Evolutionary conservation across 1,140 invertebrate species (phyloP), one percentile per base, ranked within the genome.

Genomic region (Drosophila malerkotliana): DNA sequence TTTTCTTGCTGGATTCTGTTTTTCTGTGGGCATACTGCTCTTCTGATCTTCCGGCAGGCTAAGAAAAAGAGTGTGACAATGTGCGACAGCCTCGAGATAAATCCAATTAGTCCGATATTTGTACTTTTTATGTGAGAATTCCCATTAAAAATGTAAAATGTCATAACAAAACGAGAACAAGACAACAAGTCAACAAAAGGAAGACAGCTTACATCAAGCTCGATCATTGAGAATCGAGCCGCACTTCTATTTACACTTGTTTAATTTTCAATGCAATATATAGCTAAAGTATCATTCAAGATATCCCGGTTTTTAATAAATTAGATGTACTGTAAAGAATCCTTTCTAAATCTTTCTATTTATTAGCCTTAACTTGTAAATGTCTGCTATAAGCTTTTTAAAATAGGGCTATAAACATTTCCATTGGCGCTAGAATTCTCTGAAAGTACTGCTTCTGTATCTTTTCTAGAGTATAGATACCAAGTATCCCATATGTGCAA

Each of bases 81-180:
- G 79, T 80, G 79, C 83, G 83, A 89, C 83, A 88, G 84, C 82
- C 89, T 59, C 81, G 71, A 91, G 89, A 91, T 91, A 91, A 91
- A 91, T 91, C 90, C 90, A 91, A 91, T 91, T 91, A 91, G 90
- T 91, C 89, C 72, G 90, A 91, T 91, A 91, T 91, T 91, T 91
- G 89, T 91, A 91, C 84, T 91, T 90, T 90, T 91, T 91, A 87
- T 91, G 82, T 91, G 85, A 85, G 85, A 87, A 90, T 91, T 91
- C 89, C 74, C 81, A 90, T 90, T 91, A 91, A 91, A 90, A 90
- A 82, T 88, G 79, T 90, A 85, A 90, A 90, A 90, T 90, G 81
- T 85, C 77, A 81, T 80, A 89, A 89, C 85, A 81, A 75, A 75
- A 89, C 85, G 79, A 90, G 71, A 89, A 80, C 80, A 89, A 83